Evolutionary conservation across 2,888 invertebrate species (phyloP), one percentile per base, ranked within the genome.

Genomic region (Heliconius ethilla): DNA sequence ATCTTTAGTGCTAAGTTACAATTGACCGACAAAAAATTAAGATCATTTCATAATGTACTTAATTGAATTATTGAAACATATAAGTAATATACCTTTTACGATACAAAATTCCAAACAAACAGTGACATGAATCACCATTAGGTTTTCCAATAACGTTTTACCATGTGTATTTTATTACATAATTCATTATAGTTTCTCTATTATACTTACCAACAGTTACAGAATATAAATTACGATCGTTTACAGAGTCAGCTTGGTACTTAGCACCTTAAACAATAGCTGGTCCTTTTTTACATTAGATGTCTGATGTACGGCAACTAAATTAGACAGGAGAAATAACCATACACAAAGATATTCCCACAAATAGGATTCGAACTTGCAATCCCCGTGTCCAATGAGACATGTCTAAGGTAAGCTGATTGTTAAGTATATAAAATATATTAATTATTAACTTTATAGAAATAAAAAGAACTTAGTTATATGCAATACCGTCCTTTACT

Each of bases 171-270:
- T 69, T 69, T 40, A 69, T 69, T 69, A 69, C 67, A 67, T 40
- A 69, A 69, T 69, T 69, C 69, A 69, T 69, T 25, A 25, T 45
- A 69, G 69, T 59, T 59, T 59, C 22, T 59, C 59, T 59, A 59
- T 59, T 59, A 45, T 10, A 45, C 40, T 7, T 25, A 22, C 1
- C 2, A 67, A n/a, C n/a, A 37, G n/a, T n/a, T 67, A 25, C n/a
- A 37, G 33, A 40, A 67, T 67, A 67, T 67, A 67, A 67, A 67
- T 67, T 13, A 67, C n/a, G 25, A 67, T 59, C 3, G 4, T 40
- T 45, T 18, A 69, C 25, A 9, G 15, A 25, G 40, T 25, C 7
- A 45, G 25, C 40, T 69, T 25, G 40, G 15, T 18, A 9, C 3
- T 25, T 27, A 40, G 6, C n/a, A 25, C 13, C 13, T 69, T 40